These are phyloP conservation scores for Triplophysa dalaica DNA, from an alignment of 2,113 vertebrate genomes.

Conservation along the genomic window DNA sequence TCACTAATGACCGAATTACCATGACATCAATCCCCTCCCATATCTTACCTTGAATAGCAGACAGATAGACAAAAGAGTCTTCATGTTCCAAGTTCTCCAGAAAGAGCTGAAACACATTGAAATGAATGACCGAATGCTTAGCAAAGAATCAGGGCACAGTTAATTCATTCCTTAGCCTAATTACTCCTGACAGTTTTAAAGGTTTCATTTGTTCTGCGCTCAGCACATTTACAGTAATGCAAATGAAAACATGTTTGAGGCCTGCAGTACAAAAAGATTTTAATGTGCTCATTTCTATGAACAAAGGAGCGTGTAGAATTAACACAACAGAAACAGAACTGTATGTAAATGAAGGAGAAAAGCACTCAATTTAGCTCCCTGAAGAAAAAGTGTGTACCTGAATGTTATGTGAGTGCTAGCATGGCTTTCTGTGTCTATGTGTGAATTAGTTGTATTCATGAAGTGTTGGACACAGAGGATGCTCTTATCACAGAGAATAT, in stretches of 20 bases:
- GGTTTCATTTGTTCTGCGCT: neutral
- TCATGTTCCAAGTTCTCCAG: conserved; percentile 90
- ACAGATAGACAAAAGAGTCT: conserved; percentile 93
- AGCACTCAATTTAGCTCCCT: neutral
- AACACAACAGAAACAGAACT: neutral
- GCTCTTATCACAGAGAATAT: conserved; percentile 66
- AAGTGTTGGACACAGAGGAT: conserved; percentile 15
- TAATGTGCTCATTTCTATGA: neutral
- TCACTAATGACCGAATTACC: neutral
- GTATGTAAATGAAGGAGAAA: neutral
- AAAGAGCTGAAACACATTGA: conserved; percentile 79
- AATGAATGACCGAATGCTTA: conserved; percentile 8
- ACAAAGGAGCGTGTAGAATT: neutral
- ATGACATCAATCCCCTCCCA: neutral
- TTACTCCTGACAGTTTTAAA: conserved; percentile 21
- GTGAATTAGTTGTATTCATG: conserved; percentile 19
- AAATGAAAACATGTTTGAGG: conserved; percentile 22
- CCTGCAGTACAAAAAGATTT: conserved; percentile 13
- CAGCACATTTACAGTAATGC: conserved; percentile 14
- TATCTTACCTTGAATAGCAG: conserved; percentile 91
- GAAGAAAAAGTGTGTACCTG: neutral
- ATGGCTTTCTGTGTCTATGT: neutral
- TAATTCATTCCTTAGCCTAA: conserved; percentile 26
- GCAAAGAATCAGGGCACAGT: conserved; percentile 13
- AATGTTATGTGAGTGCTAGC: neutral